Base-by-base conservation (phyloP, 1,140 invertebrate species). In the Paraescarpia echinospica region DNA sequence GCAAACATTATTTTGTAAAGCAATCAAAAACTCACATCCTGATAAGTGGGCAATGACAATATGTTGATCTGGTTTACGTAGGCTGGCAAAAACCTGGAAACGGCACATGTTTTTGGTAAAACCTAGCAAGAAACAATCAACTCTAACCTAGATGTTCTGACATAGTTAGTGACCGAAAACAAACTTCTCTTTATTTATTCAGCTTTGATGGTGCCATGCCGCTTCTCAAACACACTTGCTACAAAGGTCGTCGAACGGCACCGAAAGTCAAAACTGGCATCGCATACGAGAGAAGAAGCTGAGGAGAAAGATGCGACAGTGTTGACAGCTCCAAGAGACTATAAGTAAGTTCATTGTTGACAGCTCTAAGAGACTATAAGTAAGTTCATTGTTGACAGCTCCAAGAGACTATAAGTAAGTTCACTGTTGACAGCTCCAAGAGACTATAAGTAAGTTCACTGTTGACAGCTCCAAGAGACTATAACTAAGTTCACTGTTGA, bases 171-270 rank as follows among this genome's bases (percentile, higher is more conserved):
- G 27, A 77, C 59, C 8, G 14, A 77, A 77, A 27, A 77, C 0
- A 18, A 77, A 77, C 27, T 27, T 77, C 59, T 77, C 59, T 77
- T 27, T 77, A 31, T 77, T 77, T 77, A 18, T 77, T 27, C 59
- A 77, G 59, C 59, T 6, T 18, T 77, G 22, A 18, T 77, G 14
- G 59, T 77, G 59, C 59, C 59, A 77, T 90, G 89, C 35, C 89
- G 89, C 14, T 90, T 34, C 89, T 90, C 89, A 34, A 90, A 90
- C 89, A 90, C 89, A 35, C 18, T 90, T 31, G 34, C 89, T 22
- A 35, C 33, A 90, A 35, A 34, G 35, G 14, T 35, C 31, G 89
- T 90, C 33, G 89, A 90, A n/a, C 33, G 35, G n/a, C 89, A 90
- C 89, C 14, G 89, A 35, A 90, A 90, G 35, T 90, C 89, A 34